A percentile compares a stretch with the other conserved stretches of the same genome.
phyloP scores from a whole-genome alignment of 1,140 invertebrate species.

The Drosophila athabasca region DNA sequence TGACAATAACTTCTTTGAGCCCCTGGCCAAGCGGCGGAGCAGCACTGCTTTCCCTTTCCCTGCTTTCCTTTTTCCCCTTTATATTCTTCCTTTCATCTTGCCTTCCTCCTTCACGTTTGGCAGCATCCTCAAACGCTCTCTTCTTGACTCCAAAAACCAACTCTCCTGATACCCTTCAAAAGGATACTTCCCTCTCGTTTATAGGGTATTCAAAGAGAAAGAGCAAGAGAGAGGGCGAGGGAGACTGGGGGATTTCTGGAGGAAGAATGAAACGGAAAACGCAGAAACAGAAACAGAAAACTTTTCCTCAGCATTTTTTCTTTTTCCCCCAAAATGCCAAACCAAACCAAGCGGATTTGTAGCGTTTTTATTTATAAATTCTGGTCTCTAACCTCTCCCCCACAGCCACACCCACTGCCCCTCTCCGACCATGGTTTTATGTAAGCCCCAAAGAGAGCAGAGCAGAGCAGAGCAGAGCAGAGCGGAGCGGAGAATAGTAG shows the following conservation, averaged over 20 bases:
- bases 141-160: no score
- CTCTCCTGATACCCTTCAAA: no score
- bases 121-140: no score
- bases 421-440: slow-evolving; percentile 34
- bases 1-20: no score
- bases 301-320: slow-evolving; percentile 50
- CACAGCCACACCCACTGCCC: no score
- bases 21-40: no score
- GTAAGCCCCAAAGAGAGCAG: slow-evolving; percentile 35
- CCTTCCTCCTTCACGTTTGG: no score
- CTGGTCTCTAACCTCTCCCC: not conserved
- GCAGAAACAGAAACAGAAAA: slow-evolving; percentile 10
- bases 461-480: not conserved
- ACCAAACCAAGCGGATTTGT: slow-evolving; percentile 66
- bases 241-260: slow-evolving; percentile 20
- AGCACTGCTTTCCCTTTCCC: no score
- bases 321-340: slow-evolving; percentile 14
- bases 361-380: slow-evolving; percentile 53
- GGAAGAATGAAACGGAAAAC: slow-evolving; percentile 31
- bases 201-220: not conserved
- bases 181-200: no score
- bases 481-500: not conserved
- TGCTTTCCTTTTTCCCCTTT: no score
- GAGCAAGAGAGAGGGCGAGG: not conserved
- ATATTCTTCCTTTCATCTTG: no score